These are phyloP conservation scores for Heterodera filipjevi DNA, from an alignment of 2,888 invertebrate species.

Conservation along the genomic window DNA sequence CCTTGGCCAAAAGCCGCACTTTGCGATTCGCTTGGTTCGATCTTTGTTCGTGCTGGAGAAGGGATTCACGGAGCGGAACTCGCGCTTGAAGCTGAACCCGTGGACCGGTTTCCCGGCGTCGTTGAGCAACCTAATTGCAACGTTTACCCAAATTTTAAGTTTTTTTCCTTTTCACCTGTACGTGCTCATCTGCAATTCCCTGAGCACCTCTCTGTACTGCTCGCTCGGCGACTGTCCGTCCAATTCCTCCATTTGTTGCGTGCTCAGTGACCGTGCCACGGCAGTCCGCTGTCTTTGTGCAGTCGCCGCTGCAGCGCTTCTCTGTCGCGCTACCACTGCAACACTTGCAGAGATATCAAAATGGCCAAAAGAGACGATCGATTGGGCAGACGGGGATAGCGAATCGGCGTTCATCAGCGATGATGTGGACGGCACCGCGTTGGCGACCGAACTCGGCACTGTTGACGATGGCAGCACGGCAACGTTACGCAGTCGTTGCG, in stretches of 20 bases:
- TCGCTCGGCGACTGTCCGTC: slow-evolving; percentile 14
- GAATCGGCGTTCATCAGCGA: not conserved
- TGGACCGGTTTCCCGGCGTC: slow-evolving; percentile 42
- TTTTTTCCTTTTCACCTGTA: slow-evolving; percentile 30
- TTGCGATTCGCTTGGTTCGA: slow-evolving; percentile 57
- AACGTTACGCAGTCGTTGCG: not conserved
- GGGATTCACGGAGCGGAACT: slow-evolving; percentile 62
- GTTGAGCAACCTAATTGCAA: slow-evolving; percentile 38
- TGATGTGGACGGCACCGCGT: not conserved
- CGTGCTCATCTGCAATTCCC: slow-evolving; percentile 37
- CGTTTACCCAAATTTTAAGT: not conserved
- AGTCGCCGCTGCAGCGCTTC: not conserved
- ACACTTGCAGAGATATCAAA: not conserved
- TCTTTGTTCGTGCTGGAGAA: slow-evolving; percentile 59
- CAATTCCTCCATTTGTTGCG: slow-evolving; percentile 15
- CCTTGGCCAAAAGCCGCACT: slow-evolving; percentile 21
- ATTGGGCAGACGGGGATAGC: not conserved
- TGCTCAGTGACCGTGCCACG: slow-evolving; percentile 6
- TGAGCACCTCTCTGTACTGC: slow-evolving; percentile 38
- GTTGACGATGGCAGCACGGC: not conserved
- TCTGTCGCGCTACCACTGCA: not conserved
- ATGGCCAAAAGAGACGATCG: not conserved
- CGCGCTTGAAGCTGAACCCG: slow-evolving; percentile 60
- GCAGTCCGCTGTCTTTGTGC: slow-evolving; percentile 17
- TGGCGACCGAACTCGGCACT: not conserved